Evolutionary conservation across 2,113 vertebrate species (phyloP), one percentile per base, ranked within the genome.

Genomic region (Gadus macrocephalus): DNA sequence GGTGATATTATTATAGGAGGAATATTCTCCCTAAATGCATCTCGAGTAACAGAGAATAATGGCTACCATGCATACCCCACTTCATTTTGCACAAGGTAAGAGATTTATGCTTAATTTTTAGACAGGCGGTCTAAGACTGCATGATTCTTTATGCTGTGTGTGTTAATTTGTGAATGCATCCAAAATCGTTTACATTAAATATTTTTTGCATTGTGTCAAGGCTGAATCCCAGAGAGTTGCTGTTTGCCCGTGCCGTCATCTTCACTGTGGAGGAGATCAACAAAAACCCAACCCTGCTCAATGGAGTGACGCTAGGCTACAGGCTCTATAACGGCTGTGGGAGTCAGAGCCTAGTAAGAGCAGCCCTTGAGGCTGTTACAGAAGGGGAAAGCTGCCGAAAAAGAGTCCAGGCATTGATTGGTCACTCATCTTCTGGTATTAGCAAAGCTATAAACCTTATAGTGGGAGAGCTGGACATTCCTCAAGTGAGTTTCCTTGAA

Each of bases 261-360:
- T 91, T 89, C 64, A 81, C 87, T 8, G 73, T 87, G 60, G 83
- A 87, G 14, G 82, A 90, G 74, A 89, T 89, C 69, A 88, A 88
- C 72, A 82, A 63, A 70, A 73, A 86, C 56, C 2, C 61, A 4
- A 25, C 67, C 3, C 74, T 90, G 8, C 82, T 90, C 60, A 85
- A 84, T 3, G 83, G 82, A 35, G 58, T 87, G 53, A 87, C n/a
- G 20, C 68, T 90, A 53, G 85, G 88, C 35, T 90, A 90, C 63
- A 82, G 67, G 22, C 35, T 89, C 38, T 88, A 73, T 63, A 78
- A 85, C 1, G 82, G 81, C 67, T 89, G 85, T 61, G 87, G 85
- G 19, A 70, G 35, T 49, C 73, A 75, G 53, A 84, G 88, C 67
- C 68, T 89, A 55, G 62, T 87, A 22, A 71, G 81, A 75, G 88